These are phyloP conservation scores for Xiphorhynchus erythropygius DNA, from an alignment of 2,797 vertebrate species.

Conservation along the genomic window DNA sequence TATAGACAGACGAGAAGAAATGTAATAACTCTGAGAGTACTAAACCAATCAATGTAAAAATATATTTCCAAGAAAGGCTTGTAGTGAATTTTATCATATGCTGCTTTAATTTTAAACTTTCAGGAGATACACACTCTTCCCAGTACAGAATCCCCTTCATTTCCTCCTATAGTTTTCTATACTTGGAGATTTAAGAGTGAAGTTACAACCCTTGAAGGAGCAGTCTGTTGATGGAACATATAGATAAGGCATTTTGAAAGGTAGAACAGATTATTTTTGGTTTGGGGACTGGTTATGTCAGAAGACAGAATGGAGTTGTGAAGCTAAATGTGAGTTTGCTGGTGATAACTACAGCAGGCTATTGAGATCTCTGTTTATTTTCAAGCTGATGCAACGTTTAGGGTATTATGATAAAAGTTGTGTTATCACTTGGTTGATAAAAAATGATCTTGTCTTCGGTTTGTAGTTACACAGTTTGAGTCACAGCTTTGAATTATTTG, in stretches of 20 bases:
- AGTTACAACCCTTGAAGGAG: neutral
- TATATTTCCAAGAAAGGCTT: neutral
- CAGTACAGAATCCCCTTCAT: neutral
- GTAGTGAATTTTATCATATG: neutral
- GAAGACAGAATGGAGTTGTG: neutral
- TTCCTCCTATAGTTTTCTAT: neutral
- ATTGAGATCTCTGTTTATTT: neutral
- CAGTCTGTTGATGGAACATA: neutral
- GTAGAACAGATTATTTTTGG: neutral
- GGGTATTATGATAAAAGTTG: neutral
- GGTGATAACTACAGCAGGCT: neutral
- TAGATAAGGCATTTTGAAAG: neutral
- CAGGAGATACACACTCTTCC: neutral
- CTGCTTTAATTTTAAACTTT: constrained; percentile 1
- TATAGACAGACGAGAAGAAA: constrained; percentile 3
- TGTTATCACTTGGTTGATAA: neutral
- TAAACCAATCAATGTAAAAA: constrained; percentile 17
- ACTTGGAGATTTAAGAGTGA: neutral
- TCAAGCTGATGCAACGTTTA: neutral
- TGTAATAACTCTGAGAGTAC: neutral
- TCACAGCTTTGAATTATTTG: constrained; percentile 52
- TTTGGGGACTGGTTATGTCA: neutral
- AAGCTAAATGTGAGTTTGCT: neutral
- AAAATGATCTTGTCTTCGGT: constrained; percentile 16
- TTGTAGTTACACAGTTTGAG: constrained; percentile 31